Percentiles rank a stretch among this genome's conserved stretches.
Evolutionary conservation across 2,888 invertebrate species (phyloP).

Genomic region (Sericinus montela): DNA sequence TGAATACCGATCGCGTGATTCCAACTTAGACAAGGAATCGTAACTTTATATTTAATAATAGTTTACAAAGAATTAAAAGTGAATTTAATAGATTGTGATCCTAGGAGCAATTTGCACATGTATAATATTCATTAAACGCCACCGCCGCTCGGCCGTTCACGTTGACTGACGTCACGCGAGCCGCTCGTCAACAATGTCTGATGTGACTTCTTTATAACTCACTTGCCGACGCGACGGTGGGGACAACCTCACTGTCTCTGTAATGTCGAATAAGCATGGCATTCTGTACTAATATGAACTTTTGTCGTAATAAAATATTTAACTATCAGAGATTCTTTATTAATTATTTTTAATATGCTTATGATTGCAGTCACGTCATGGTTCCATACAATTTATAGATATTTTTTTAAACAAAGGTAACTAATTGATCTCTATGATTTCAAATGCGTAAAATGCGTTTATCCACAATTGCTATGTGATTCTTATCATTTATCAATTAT

Average conservation of each 20-base stretch:
- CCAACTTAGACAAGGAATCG: no score
- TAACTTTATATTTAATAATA: no score
- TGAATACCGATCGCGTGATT: no score
- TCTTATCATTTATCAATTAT: no score
- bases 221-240: constrained; percentile 33
- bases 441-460: no score
- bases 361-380: neutral
- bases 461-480: no score
- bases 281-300: constrained; percentile 19
- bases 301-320: neutral
- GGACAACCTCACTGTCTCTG: constrained; percentile 24
- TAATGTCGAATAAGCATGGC: constrained; percentile 38
- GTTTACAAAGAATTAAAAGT: no score
- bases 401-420: no score
- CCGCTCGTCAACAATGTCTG: constrained; percentile 57
- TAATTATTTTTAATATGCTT: neutral
- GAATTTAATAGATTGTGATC: constrained; percentile 1
- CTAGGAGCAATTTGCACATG: constrained; percentile 13
- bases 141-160: neutral
- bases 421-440: no score
- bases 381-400: no score
- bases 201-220: constrained; percentile 42
- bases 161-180: constrained; percentile 56
- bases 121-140: constrained; percentile 8
- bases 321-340: neutral